Conservation (phyloP, 2,797 vertebrate genomes). For the Coregonus sp. region DNA sequence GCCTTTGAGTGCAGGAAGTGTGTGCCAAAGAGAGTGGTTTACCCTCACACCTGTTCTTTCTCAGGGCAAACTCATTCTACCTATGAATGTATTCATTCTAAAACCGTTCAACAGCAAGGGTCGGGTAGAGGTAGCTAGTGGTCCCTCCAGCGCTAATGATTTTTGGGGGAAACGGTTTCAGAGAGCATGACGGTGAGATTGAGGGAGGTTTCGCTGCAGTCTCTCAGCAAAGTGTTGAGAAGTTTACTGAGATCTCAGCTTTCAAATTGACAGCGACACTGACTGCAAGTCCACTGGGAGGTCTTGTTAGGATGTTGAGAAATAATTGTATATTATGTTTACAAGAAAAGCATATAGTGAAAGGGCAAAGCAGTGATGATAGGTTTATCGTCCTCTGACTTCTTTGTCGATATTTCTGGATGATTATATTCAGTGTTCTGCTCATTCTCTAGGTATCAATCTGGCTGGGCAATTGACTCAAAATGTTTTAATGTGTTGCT, state of each 20-base stretch:
- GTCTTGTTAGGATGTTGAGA: conserved; percentile 68
- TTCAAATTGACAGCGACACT: conserved; percentile 65
- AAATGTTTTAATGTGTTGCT: background rate
- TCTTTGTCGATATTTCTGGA: background rate
- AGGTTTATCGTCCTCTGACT: conserved; percentile 16
- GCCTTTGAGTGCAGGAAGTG: conserved; percentile 9
- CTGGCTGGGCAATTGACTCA: background rate
- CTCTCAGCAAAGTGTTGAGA: conserved; percentile 66
- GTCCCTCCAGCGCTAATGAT: conserved; percentile 56
- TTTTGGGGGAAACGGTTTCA: conserved; percentile 42
- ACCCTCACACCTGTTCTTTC: conserved; percentile 17
- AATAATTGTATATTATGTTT: conserved; percentile 66
- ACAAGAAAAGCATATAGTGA: conserved; percentile 31
- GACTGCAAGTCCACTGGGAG: conserved; percentile 59
- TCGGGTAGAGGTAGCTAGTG: conserved; percentile 46
- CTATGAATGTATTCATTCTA: conserved; percentile 55
- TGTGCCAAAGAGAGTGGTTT: conserved; percentile 17
- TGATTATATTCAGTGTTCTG: background rate
- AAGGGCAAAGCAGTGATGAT: conserved; percentile 39
- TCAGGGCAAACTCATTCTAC: background rate
- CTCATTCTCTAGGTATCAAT: background rate
- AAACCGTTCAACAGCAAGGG: conserved; percentile 18
- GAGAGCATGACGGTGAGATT: conserved; percentile 36
- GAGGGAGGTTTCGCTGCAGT: conserved; percentile 39
- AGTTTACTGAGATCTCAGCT: conserved; percentile 55